Percentiles rank a stretch among this genome's conserved stretches.
Conservation (phyloP, 2,888 invertebrate genomes). For the Tuta absoluta region DNA sequence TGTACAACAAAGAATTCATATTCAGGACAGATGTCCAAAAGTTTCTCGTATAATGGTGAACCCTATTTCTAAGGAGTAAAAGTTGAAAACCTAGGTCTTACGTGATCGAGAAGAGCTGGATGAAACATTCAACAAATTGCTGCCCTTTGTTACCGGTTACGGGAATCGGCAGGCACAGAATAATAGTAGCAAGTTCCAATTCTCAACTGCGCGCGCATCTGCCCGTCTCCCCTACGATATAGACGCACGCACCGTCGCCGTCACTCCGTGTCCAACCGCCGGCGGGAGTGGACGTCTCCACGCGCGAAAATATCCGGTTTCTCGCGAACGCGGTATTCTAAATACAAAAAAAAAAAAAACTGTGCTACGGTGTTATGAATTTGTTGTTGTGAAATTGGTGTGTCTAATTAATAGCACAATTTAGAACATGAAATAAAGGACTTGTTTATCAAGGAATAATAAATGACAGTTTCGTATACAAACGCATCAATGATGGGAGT, state of each 20-base stretch:
- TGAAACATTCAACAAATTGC: neutral
- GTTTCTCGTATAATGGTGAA: neutral
- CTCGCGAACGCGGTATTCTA: neutral
- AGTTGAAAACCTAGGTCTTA: neutral
- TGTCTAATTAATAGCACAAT: neutral
- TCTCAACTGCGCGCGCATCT: constrained; percentile 9
- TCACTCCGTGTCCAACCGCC: constrained; percentile 67
- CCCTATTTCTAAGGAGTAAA: neutral
- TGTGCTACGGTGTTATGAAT: neutral
- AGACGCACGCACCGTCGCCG: constrained; percentile 35
- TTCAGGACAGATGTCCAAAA: no score
- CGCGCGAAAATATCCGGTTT: neutral
- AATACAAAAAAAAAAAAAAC: neutral
- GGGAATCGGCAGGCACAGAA: neutral
- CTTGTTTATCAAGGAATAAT: neutral
- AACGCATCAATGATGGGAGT: constrained; percentile 74
- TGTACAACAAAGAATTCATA: neutral
- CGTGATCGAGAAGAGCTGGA: neutral
- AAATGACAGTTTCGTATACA: constrained; percentile 18
- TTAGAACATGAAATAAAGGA: neutral
- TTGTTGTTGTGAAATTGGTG: neutral
- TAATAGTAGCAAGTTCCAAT: neutral
- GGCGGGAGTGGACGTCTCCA: constrained; percentile 63
- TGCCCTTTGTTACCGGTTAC: constrained; percentile 10
- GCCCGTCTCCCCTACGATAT: constrained; percentile 26